Evolutionary conservation across 1,140 invertebrate genomes (phyloP), one percentile per base, ranked within the genome.

Genomic region (Neelides sp.): DNA sequence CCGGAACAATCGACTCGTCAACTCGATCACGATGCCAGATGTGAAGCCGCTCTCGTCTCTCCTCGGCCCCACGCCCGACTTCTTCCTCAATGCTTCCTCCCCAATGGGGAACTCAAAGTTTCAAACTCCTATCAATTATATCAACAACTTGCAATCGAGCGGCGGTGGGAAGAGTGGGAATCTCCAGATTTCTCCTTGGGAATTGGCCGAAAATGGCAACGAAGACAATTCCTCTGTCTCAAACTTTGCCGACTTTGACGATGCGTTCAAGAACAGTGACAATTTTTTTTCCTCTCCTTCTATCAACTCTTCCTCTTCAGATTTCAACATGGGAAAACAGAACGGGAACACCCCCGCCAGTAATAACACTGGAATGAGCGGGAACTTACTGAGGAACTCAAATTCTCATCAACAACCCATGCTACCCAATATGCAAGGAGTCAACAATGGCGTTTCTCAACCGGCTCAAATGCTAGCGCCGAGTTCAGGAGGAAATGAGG

Each of bases 401-500:
- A 5, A 20, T 4, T n/a, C 47, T 4, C 20, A 49, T 19, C 47
- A 23, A 42, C 24, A 32, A 22, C 52, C 45, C 2, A n/a, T 35
- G 47, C 10, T 43, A 4, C 41, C 48, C 13, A 50, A 41, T 32
- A 34, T 27, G n/a, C 40, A 35, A 19, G 34, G 32, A 12, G 12
- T 22, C 10, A 34, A 34, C 24, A 30, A 19, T 32, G 37, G 44
- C 23, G 13, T 32, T 15, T 15, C 35, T 39, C 20, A 36, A 22
- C 44, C 44, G 27, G 17, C 36, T 30, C n/a, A n/a, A n/a, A n/a
- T n/a, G n/a, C 27, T 13, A 17, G 43, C 8, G 54, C 22, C 20
- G 5, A 22, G 3, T 15, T 30, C 30, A 35, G 37, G 27, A 40
- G 36, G 77, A 27, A 68, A 73, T 10, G 80, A 81, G 67, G 83